Evolutionary conservation across 2,797 vertebrate genomes (phyloP).

Genomic region (Hylomyscus alleni): DNA sequence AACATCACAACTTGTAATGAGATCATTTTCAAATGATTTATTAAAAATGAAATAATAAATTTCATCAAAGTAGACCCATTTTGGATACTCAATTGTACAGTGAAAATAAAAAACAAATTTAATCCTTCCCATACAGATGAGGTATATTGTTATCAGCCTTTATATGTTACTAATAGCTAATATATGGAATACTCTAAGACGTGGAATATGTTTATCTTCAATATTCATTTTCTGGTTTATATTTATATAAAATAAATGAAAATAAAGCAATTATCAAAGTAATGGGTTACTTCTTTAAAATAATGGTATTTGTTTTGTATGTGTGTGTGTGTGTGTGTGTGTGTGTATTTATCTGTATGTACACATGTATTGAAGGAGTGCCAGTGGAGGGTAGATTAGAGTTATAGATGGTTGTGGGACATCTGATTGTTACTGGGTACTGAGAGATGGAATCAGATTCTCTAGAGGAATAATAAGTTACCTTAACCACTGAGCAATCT

Average conservation of each 20-base stretch:
- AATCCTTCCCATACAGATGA: conserved; percentile 41
- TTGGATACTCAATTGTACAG: conserved; percentile 1
- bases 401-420: not conserved
- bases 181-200: not conserved
- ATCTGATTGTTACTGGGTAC: not conserved
- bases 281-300: conserved; percentile 13
- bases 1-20: conserved; percentile 43
- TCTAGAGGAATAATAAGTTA: not conserved
- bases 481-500: not conserved
- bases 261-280: not conserved
- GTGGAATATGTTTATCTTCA: not conserved
- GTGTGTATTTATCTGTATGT: not conserved
- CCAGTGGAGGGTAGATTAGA: not conserved
- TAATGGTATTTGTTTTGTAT: not conserved
- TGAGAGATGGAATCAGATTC: not conserved
- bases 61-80: conserved; percentile 1
- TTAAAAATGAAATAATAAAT: conserved; percentile 60
- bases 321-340: not conserved
- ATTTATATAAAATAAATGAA: not conserved
- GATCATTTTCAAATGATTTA: conserved; percentile 60
- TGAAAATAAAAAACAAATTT: conserved; percentile 25
- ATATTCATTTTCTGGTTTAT: not conserved
- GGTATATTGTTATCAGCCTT: not conserved
- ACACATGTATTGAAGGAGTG: too few species aligned
- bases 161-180: not conserved